Evolutionary conservation across 2,797 vertebrate genomes (phyloP), one percentile per base, ranked within the genome.

Genomic region (Sciurus carolinensis): DNA sequence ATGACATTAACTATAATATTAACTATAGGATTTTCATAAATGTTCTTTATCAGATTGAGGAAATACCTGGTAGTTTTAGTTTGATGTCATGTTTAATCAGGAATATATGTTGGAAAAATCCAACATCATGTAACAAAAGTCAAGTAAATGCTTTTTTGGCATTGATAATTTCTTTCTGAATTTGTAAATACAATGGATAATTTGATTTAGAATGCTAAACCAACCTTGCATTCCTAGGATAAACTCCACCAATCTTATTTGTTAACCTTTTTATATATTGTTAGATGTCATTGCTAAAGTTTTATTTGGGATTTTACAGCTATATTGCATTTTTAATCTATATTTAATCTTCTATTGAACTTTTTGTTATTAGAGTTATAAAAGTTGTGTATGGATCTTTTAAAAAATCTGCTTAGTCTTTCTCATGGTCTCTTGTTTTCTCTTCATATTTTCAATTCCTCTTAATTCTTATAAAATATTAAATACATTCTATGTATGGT

Each of bases 191-290:
- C 76, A 66, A 28, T 76, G 33, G 52, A 76, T 76, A 50, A 8
- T 84, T 15, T 76, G 64, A 83, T 64, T 83, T 85, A 57, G 39
- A 62, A 92, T 92, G 77, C 47, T 52, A 77, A 90, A 83, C 20
- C 59, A 67, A 18, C 52, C 36, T 69, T 82, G 67, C 28, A 57
- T 66, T 81, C 57, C 33, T 92, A 10, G 18, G 13, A 64, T 71
- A 44, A 77, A 77, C n/a, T 89, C 13, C 7, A 57, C 36, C 92
- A 30, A 33, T 66, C 5, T 7, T 66, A 36, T 24, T 67, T 79
- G 42, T 57, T 80, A 72, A 59, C 30, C 13, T 84, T 95, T 83
- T 71, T 30, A 44, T 77, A 30, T 84, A 30, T 79, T 71, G 4
- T 72, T 84, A 15, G n/a, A 72, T 76, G 83, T 92, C 18, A 54